phyloP scores from a whole-genome alignment of 1,140 invertebrate genomes.

The Bilobella aurantiaca region DNA sequence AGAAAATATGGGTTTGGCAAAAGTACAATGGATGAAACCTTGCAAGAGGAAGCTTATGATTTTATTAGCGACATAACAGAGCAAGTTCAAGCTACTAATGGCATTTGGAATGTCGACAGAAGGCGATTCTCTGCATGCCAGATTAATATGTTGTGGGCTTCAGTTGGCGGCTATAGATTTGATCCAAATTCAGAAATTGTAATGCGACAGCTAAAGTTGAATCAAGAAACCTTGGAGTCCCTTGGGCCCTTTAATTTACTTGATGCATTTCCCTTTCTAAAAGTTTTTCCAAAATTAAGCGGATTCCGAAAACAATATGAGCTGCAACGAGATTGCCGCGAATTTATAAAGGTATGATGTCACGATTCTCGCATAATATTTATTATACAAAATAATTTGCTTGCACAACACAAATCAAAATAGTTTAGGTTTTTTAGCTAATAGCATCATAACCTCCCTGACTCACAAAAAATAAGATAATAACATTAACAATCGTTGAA shows the following conservation, averaged over 20 bases:
- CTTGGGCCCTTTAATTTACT: slow-evolving; percentile 2
- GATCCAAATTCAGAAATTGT: slow-evolving; percentile 37
- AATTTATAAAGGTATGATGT: too few species aligned
- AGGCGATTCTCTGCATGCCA: neutral
- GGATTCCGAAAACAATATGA: neutral
- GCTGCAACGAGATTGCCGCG: slow-evolving; percentile 39
- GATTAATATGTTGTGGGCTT: slow-evolving; percentile 58
- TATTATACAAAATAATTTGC: too few species aligned
- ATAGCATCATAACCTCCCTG: too few species aligned
- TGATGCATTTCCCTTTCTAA: slow-evolving; percentile 18
- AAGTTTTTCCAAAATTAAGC: neutral
- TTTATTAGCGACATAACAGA: neutral
- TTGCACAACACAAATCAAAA: too few species aligned
- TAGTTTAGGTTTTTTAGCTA: too few species aligned
- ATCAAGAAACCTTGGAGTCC: neutral
- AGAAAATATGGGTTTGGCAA: slow-evolving; percentile 21
- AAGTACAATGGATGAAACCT: slow-evolving; percentile 35
- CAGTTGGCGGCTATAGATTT: slow-evolving; percentile 64
- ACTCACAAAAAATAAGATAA: too few species aligned
- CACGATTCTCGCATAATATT: too few species aligned
- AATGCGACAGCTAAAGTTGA: slow-evolving; percentile 3
- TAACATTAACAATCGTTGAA: too few species aligned
- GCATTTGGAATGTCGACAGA: slow-evolving; percentile 1
- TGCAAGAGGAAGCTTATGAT: slow-evolving; percentile 11
- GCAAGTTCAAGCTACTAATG: neutral